phyloP scores from a whole-genome alignment of 2,888 invertebrate species.

The Crematogaster levior region DNA sequence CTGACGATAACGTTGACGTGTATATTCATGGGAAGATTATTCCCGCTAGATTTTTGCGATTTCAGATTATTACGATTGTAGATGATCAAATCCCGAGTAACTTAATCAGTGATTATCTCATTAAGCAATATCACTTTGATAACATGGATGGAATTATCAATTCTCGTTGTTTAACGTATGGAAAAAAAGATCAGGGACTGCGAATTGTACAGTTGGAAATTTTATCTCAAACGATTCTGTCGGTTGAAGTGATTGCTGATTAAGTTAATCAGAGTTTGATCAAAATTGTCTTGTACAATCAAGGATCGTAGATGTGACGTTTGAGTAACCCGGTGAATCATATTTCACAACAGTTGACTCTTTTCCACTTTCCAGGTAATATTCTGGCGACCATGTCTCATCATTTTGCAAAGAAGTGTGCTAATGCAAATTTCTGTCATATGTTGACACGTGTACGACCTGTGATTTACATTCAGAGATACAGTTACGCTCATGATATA shows the following conservation, averaged over 20 bases:
- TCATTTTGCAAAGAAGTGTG: slow-evolving; percentile 68
- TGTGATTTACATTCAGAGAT: slow-evolving; percentile 53
- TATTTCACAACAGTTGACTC: slow-evolving; percentile 43
- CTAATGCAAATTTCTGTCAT: slow-evolving; percentile 66
- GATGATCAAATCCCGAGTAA: too few relatives aligned
- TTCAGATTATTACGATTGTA: neutral
- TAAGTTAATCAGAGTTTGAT: neutral
- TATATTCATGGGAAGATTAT: neutral
- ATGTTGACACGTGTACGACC: slow-evolving; percentile 65
- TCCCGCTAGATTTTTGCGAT: neutral
- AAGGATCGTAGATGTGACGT: neutral
- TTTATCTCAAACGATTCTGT: neutral
- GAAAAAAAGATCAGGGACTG: too few relatives aligned
- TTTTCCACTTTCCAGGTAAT: slow-evolving; percentile 51
- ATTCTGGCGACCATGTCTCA: slow-evolving; percentile 69
- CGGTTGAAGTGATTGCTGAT: neutral
- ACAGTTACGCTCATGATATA: slow-evolving; percentile 59
- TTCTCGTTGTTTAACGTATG: neutral
- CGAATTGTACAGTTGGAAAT: neutral
- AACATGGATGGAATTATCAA: neutral
- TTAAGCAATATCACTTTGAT: neutral
- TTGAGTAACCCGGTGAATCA: neutral
- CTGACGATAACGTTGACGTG: slow-evolving; percentile 12
- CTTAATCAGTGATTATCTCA: neutral
- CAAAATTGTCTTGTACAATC: too few relatives aligned